These are phyloP conservation scores for Diadromus collaris DNA, from an alignment of 2,888 invertebrate genomes.

Conservation along the genomic window DNA sequence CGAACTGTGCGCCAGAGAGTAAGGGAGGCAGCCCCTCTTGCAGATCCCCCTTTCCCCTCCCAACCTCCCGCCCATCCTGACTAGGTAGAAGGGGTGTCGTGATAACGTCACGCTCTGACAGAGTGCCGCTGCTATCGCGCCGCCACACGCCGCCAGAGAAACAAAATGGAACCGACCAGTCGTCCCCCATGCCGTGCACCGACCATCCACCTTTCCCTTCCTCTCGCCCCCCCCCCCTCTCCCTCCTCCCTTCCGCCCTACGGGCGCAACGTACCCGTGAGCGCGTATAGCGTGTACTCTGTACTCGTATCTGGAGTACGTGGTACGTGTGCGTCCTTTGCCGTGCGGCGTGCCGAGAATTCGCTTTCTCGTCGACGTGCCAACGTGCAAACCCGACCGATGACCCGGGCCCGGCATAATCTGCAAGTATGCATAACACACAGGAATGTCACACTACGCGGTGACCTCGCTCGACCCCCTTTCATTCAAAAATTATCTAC, in stretches of 20 bases:
- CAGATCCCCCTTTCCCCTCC: slow-evolving; percentile 61
- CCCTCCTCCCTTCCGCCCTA: slow-evolving; percentile 53
- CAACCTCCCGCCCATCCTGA: slow-evolving; percentile 37
- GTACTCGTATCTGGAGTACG: slow-evolving; percentile 49
- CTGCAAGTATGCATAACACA: slow-evolving; percentile 46
- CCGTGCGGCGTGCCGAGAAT: slow-evolving; percentile 46
- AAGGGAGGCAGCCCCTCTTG: slow-evolving; percentile 56
- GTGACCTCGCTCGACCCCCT: background rate
- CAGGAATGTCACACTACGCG: slow-evolving; percentile 40
- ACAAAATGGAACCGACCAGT: slow-evolving; percentile 80
- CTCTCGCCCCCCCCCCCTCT: slow-evolving; percentile 47
- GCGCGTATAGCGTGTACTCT: slow-evolving; percentile 36
- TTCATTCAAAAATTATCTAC: slow-evolving; percentile 32
- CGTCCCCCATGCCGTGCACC: slow-evolving; percentile 65
- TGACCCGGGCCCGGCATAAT: slow-evolving; percentile 55
- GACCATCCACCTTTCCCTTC: slow-evolving; percentile 51
- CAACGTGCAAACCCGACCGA: slow-evolving; percentile 62
- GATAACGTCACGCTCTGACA: slow-evolving; percentile 82
- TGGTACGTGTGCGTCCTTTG: slow-evolving; percentile 53
- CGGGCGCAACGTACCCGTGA: slow-evolving; percentile 46
- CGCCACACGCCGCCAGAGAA: slow-evolving; percentile 81
- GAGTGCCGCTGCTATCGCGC: slow-evolving; percentile 82
- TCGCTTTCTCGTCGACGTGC: slow-evolving; percentile 59
- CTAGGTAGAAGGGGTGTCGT: slow-evolving; percentile 79
- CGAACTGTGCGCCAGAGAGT: slow-evolving; percentile 57